A percentile compares a stretch with the other conserved stretches of the same genome.
Conservation (phyloP, 2,888 invertebrate genomes). For the Synanthedon myopaeformis region DNA sequence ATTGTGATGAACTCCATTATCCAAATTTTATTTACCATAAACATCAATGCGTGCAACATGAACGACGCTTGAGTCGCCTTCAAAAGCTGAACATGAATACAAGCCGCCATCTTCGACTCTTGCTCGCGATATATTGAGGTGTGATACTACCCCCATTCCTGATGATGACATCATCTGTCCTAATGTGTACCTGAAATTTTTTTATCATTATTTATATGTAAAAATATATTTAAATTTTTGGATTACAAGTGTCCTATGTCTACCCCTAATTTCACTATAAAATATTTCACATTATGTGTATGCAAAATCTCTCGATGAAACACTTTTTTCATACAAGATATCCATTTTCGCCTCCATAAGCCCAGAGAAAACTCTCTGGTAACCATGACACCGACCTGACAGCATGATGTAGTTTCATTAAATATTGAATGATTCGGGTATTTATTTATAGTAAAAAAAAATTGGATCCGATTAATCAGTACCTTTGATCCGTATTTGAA, state of each 20-base stretch:
- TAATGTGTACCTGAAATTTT: constrained; percentile 36
- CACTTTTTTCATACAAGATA: too few species aligned
- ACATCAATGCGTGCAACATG: constrained; percentile 58
- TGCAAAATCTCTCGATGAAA: too few species aligned
- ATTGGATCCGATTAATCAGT: not conserved
- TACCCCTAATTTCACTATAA: too few species aligned
- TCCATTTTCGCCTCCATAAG: too few species aligned
- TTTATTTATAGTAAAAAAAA: not conserved
- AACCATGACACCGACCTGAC: too few species aligned
- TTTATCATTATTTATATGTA: too few species aligned
- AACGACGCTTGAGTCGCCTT: constrained; percentile 38
- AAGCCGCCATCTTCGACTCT: constrained; percentile 72
- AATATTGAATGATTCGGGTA: not conserved
- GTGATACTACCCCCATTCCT: constrained; percentile 46
- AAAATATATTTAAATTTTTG: too few species aligned
- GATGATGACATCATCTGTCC: constrained; percentile 58
- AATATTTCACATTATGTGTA: too few species aligned
- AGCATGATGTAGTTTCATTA: too few species aligned
- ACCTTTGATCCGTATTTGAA: constrained; percentile 57
- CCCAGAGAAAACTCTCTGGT: too few species aligned
- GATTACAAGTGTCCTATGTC: too few species aligned
- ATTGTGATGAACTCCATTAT: not conserved
- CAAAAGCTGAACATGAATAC: constrained; percentile 69
- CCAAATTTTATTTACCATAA: constrained; percentile 43
- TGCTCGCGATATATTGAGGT: constrained; percentile 66